Evolutionary conservation across 2,797 vertebrate genomes (phyloP).

Genomic region (Poeciliopsis infans): DNA sequence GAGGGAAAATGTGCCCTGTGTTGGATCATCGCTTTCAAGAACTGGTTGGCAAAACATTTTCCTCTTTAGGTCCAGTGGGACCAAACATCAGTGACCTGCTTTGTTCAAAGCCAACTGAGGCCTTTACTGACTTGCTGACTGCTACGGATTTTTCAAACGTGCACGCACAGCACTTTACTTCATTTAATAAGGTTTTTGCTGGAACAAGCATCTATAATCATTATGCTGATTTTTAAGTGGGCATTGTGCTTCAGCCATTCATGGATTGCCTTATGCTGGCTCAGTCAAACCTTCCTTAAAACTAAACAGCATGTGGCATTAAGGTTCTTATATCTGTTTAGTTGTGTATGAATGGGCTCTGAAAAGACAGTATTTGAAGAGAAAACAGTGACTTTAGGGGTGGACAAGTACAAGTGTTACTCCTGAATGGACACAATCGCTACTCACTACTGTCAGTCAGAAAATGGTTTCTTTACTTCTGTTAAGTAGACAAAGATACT

Average conservation of each 20-base stretch:
- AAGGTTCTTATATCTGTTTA: background rate
- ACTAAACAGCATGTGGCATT: background rate
- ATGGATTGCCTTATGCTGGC: background rate
- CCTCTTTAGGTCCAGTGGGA: background rate
- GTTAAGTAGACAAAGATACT: background rate
- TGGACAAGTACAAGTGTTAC: background rate
- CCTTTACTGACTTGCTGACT: conserved; percentile 20
- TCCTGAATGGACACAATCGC: background rate
- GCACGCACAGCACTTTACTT: conserved; percentile 10
- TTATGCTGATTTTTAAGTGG: conserved; percentile 6
- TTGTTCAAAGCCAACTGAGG: conserved; percentile 15
- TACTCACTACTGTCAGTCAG: background rate
- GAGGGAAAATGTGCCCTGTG: background rate
- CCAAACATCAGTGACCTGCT: conserved; percentile 6
- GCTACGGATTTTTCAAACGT: conserved; percentile 12
- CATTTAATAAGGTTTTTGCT: conserved; percentile 11
- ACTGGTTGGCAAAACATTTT: background rate
- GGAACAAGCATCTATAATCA: conserved; percentile 12
- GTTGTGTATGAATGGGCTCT: background rate
- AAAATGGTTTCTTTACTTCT: background rate
- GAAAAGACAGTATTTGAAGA: background rate
- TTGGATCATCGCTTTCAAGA: background rate
- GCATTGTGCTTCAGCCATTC: background rate
- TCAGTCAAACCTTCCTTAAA: background rate
- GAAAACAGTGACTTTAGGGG: background rate